A percentile compares a stretch with the other conserved stretches of the same genome.
These are phyloP conservation scores for Orthosia incerta DNA, from an alignment of 2,888 invertebrate genomes.

Conservation along the genomic window DNA sequence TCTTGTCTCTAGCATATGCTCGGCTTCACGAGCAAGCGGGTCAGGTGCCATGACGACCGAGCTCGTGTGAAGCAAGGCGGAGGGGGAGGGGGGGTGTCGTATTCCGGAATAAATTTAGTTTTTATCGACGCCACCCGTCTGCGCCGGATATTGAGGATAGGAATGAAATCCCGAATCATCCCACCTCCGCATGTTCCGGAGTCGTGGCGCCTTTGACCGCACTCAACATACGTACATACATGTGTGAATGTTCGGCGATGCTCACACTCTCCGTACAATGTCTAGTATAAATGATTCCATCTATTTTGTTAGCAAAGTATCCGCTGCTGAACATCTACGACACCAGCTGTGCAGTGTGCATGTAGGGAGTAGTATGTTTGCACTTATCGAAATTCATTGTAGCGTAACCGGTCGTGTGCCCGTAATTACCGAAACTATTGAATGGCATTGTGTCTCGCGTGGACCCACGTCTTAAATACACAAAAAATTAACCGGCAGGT, in stretches of 20 bases:
- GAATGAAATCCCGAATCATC: conserved; percentile 67
- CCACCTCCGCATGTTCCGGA: conserved; percentile 22
- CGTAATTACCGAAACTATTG: too few species aligned
- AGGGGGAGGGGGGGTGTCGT: conserved; percentile 22
- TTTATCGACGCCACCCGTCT: conserved; percentile 67
- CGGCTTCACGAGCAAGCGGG: not conserved
- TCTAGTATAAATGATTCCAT: not conserved
- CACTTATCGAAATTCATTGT: not conserved
- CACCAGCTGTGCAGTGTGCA: not conserved
- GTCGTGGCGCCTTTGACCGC: not conserved
- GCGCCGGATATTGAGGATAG: conserved; percentile 72
- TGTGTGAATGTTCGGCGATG: not conserved
- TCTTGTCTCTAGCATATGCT: not conserved
- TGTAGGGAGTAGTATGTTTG: not conserved
- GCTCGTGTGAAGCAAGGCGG: not conserved
- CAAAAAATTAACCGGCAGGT: too few species aligned
- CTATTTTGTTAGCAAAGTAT: not conserved
- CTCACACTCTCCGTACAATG: not conserved
- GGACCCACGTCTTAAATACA: too few species aligned
- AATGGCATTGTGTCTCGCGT: too few species aligned
- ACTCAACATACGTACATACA: not conserved
- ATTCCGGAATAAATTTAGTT: conserved; percentile 69
- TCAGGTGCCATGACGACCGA: not conserved
- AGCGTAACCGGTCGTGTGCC: too few species aligned
- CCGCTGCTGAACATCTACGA: not conserved